These are phyloP conservation scores for Accipiter cooperii DNA, from an alignment of 2,113 vertebrate species.

Conservation along the genomic window DNA sequence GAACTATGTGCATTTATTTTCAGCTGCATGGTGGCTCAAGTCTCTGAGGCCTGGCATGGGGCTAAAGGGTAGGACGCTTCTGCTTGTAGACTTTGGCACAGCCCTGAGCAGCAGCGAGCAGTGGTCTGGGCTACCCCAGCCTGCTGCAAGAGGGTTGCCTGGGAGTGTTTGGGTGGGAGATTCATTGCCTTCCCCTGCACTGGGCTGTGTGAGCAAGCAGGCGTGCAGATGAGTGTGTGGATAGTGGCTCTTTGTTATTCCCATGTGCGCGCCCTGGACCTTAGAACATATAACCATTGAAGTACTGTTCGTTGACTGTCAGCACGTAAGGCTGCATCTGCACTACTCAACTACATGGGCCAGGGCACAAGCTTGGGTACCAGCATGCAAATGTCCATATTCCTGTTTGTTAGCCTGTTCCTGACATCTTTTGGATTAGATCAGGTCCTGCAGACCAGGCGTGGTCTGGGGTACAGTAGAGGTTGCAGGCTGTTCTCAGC, in stretches of 20 bases:
- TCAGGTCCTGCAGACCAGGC: neutral
- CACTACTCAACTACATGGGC: rapidly evolving
- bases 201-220: neutral
- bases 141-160: neutral
- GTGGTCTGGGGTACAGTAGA: too few species aligned
- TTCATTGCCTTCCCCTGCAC: neutral
- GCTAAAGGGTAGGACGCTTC: neutral
- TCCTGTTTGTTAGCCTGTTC: neutral
- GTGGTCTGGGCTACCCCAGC: neutral
- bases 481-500: neutral
- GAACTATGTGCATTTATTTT: neutral
- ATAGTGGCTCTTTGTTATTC: neutral
- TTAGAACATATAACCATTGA: too few species aligned
- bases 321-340: neutral
- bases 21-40: neutral
- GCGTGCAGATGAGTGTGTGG: neutral
- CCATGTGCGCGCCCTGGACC: neutral
- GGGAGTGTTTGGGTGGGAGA: too few species aligned
- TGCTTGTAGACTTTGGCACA: neutral
- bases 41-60: neutral
- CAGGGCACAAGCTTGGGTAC: neutral
- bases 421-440: neutral
- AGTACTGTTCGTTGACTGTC: neutral
- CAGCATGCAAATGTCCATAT: rapidly evolving
- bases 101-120: neutral